Evolutionary conservation across 1,140 invertebrate genomes (phyloP).

Genomic region (Caenorhabditis tropicalis): DNA sequence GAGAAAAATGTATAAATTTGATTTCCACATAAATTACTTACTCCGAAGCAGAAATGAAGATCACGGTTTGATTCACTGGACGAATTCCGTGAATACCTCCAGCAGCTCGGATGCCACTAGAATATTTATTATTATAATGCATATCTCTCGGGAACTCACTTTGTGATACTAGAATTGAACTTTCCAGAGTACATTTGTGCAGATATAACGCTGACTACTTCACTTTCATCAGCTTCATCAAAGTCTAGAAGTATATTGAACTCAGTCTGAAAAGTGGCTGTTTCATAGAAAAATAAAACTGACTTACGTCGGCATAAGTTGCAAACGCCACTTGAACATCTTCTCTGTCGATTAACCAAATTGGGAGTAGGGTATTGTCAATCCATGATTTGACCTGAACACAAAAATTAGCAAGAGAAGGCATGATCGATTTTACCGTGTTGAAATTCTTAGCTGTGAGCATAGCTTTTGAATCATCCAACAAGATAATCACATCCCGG

Average conservation of each 20-base stretch:
- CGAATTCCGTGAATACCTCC: neutral
- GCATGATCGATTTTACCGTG: neutral
- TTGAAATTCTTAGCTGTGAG: neutral
- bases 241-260: slow-evolving; percentile 6
- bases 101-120: slow-evolving; percentile 3
- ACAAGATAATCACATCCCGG: neutral
- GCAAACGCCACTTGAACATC: slow-evolving; percentile 2
- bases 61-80: neutral
- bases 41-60: slow-evolving; percentile 38
- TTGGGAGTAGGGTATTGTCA: neutral
- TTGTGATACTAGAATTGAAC: neutral
- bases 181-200: slow-evolving; percentile 25
- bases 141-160: neutral
- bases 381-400: slow-evolving; percentile 43
- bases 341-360: slow-evolving; percentile 18
- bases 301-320: slow-evolving; percentile 14
- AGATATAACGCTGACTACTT: neutral
- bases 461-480: slow-evolving; percentile 39
- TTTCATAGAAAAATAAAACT: neutral
- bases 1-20: neutral
- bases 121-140: neutral
- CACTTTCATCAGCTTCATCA: neutral
- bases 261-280: neutral
- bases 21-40: neutral
- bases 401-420: neutral